Base-by-base conservation (phyloP, 2,888 invertebrate species). In the Caenorhabditis sulstoni region DNA sequence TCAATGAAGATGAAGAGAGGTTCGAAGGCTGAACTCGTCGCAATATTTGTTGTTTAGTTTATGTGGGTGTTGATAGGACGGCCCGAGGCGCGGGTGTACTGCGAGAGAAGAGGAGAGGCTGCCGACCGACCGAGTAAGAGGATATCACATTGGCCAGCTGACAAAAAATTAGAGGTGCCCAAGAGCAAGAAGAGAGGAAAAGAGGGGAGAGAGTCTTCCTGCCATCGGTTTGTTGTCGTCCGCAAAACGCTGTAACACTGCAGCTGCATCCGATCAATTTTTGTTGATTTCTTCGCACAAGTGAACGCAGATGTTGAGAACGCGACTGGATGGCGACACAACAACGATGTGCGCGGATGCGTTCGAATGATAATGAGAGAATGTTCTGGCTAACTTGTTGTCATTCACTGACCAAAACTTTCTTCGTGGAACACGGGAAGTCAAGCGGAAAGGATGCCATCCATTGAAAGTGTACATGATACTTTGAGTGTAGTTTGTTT, bases 11-110 rank as follows among this genome's bases (percentile, higher is more conserved):
- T 41, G 29, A 29, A 7, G 45, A 20, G 49, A 53, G 53, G 70
- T 70, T 70, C 70, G 61, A 61, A 29, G 52, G 11, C 37, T 64
- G 73, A 73, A 73, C 73, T 73, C 62, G 16, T 62, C 61, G 62
- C 75, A 76, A 53, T 76, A 64, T 76, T 76, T 76, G 68, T 76
- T 76, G 57, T 76, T 68, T 68, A 68, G 76, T 76, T 76, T 76
- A 76, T 76, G 76, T 76, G 76, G 76, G 76, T 76, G 76, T 76
- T 76, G 76, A 70, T 76, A 64, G 64, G 71, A 50, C 29, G 53
- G 44, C 57, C 57, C 64, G 73, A 73, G 73, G 64, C 29, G 29
- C 29, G 73, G 73, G 64, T 73, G 73, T 73, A 37, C 57, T 44
- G 55, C 55, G 52, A 44, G 52, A 39, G 58, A 61, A 49, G 37